Evolutionary conservation across 1,140 invertebrate species (phyloP).

Genomic region (Atopsyche davidsoni): DNA sequence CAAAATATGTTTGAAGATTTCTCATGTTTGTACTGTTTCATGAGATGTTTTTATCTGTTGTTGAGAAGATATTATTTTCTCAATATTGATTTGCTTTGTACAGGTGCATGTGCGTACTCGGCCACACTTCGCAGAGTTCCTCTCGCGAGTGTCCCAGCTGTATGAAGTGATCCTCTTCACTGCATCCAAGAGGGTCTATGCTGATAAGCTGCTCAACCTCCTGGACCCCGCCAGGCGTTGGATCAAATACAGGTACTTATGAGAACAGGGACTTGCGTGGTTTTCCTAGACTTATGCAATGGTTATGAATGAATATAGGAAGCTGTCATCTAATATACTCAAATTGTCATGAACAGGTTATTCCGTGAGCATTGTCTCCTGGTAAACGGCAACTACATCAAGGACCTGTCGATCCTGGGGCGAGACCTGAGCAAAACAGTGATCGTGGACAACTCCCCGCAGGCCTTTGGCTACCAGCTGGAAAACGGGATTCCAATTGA

Average conservation of each 20-base stretch:
- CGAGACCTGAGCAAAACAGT: conserved; percentile 88
- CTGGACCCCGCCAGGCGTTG: conserved; percentile 83
- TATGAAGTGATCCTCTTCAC: conserved; percentile 97
- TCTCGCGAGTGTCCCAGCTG: conserved; percentile 80
- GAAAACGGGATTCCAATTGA: conserved; percentile 97
- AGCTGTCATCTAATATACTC: too few relatives aligned
- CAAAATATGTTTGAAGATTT: too few relatives aligned
- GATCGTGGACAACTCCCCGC: conserved; percentile 87
- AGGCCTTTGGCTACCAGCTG: conserved; percentile 61
- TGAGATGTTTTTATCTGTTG: too few relatives aligned
- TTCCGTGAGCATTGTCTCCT: conserved; percentile 95
- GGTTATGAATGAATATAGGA: too few relatives aligned
- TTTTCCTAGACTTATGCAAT: too few relatives aligned
- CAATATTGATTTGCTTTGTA: conserved; percentile 14
- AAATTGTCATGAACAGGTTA: conserved; percentile 50
- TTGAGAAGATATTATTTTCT: neutral
- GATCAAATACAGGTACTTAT: conserved; percentile 68
- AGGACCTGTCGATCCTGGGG: conserved; percentile 89
- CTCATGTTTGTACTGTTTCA: too few relatives aligned
- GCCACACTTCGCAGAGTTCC: conserved; percentile 87
- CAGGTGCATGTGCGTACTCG: conserved; percentile 85
- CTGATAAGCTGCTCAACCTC: conserved; percentile 89
- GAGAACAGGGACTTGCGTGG: neutral
- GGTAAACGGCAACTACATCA: conserved; percentile 95
- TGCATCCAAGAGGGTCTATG: conserved; percentile 92